Evolutionary conservation across 2,888 invertebrate genomes (phyloP).

Genomic region (Aproaerema taeniolella): DNA sequence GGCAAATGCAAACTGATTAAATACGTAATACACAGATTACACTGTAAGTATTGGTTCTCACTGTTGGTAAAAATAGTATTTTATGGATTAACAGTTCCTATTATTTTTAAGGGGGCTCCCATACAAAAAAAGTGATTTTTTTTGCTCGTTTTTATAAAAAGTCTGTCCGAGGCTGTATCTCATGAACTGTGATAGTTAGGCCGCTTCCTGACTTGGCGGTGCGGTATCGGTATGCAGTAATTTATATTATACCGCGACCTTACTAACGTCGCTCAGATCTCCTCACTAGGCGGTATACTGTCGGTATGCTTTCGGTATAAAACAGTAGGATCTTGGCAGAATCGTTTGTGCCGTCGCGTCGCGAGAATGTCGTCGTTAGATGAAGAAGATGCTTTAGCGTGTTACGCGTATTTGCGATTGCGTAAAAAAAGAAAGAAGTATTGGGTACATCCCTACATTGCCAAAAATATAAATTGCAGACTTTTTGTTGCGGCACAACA

Average conservation of each 20-base stretch:
- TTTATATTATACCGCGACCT: constrained; percentile 5
- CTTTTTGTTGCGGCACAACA: constrained; percentile 3
- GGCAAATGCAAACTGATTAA: too few species aligned
- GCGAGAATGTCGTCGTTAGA: constrained; percentile 12
- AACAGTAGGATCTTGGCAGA: constrained; percentile 3
- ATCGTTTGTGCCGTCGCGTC: neutral
- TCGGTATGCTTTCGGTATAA: neutral
- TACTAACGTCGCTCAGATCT: constrained; percentile 4
- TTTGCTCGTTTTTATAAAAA: too few species aligned
- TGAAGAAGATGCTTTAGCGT: constrained; percentile 7
- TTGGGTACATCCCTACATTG: constrained; percentile 8
- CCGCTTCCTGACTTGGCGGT: constrained; percentile 6
- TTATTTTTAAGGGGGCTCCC: too few species aligned
- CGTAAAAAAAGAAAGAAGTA: constrained; percentile 11
- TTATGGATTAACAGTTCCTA: too few species aligned
- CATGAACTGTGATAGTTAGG: too few species aligned
- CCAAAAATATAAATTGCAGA: constrained; percentile 6
- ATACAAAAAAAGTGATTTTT: too few species aligned
- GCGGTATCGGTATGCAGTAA: constrained; percentile 4
- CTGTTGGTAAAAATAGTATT: too few species aligned
- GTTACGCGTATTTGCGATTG: constrained; percentile 8
- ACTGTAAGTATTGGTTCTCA: too few species aligned
- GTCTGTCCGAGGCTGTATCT: too few species aligned
- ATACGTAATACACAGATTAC: too few species aligned
- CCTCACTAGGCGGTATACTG: constrained; percentile 4